Conservation (phyloP, 64 coral and sea anemone species). For the Cladopsammia gracilis region DNA sequence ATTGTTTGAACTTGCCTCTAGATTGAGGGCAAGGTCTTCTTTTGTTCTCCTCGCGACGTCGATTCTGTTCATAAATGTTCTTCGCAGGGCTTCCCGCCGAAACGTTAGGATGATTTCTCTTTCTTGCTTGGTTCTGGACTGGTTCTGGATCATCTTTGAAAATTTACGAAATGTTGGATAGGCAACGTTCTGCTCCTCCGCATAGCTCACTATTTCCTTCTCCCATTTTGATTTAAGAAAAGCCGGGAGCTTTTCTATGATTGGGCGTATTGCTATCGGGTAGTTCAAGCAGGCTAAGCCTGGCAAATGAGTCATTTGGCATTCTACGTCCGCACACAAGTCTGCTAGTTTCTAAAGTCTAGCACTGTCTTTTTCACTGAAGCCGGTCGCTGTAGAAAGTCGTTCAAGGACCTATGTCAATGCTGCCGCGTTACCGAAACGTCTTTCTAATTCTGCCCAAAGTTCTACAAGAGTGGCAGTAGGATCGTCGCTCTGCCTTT, state of each 20-base stretch:
- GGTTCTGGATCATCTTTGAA: conserved; percentile 32
- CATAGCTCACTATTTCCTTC: conserved; percentile 48
- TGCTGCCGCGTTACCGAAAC: conserved; percentile 60
- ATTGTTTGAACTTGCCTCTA: too few relatives aligned
- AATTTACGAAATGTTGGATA: conserved; percentile 56
- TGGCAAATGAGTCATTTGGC: conserved; percentile 32
- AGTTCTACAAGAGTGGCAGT: not conserved
- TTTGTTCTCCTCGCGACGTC: not conserved
- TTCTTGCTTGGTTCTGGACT: conserved; percentile 56
- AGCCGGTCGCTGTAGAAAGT: not conserved
- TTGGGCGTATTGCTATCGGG: conserved; percentile 36
- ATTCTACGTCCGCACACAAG: conserved; percentile 44
- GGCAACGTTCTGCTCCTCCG: not conserved
- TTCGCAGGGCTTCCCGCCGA: not conserved
- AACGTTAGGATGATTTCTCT: conserved; percentile 65
- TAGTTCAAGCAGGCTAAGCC: conserved; percentile 66
- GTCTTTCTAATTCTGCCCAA: conserved; percentile 67
- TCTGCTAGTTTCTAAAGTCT: conserved; percentile 51
- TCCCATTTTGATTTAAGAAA: conserved; percentile 61
- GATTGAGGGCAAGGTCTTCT: not conserved
- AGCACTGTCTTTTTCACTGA: conserved; percentile 17
- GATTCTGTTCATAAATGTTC: too few relatives aligned
- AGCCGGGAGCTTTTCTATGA: conserved; percentile 40
- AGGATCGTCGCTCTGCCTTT: conserved; percentile 35
- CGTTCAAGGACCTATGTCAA: conserved; percentile 49